phyloP scores from a whole-genome alignment of 2,888 invertebrate genomes.

The Drosophila hamatofila region DNA sequence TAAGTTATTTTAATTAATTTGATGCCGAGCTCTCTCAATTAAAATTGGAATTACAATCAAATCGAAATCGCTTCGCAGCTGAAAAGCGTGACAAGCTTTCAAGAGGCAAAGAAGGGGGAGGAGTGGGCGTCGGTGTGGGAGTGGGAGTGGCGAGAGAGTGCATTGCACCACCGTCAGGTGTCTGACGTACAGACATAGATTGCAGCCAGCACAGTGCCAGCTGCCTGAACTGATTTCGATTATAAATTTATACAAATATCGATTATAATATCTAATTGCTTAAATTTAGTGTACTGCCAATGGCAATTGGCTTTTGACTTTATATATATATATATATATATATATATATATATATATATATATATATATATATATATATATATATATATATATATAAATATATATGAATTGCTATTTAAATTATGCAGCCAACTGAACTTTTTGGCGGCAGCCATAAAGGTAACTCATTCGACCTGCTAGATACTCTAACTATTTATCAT shows the following conservation, averaged over 20 bases:
- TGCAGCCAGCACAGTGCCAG: not conserved
- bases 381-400: not conserved
- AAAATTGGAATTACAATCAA: conserved; percentile 65
- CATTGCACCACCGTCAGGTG: conserved; percentile 28
- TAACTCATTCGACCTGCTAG: not conserved
- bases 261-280: conserved; percentile 50
- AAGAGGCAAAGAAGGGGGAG: not conserved
- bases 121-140: not conserved
- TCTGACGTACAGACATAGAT: conserved; percentile 3
- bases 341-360: not conserved
- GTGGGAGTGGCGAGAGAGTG: not conserved
- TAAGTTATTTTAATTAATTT: conserved; percentile 76
- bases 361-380: not conserved
- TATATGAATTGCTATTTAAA: not conserved
- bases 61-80: conserved; percentile 43
- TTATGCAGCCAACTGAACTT: conserved; percentile 5
- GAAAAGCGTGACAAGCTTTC: conserved; percentile 27
- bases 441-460: not conserved
- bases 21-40: conserved; percentile 37
- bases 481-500: not conserved
- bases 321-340: not conserved
- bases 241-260: conserved; percentile 24
- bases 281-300: conserved; percentile 1
- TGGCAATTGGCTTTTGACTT: conserved; percentile 3
- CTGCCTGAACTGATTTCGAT: conserved; percentile 39